Evolutionary conservation across 2,113 vertebrate genomes (phyloP).

Genomic region (Phrynosoma blainvillii): DNA sequence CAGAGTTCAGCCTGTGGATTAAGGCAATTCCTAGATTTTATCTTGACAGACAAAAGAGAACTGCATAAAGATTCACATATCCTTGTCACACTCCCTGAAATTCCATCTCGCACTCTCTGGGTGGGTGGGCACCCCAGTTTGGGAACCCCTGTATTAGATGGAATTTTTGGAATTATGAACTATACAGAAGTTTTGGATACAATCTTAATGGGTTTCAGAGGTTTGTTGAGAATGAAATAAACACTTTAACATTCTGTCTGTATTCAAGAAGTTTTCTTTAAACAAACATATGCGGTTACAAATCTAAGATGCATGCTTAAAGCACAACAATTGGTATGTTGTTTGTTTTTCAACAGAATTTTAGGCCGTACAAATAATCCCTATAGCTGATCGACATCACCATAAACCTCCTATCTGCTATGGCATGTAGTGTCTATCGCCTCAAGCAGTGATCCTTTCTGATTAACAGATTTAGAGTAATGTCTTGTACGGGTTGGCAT

Average conservation of each 20-base stretch:
- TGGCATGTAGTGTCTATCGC: slow-evolving; percentile 39
- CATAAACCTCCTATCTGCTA: neutral
- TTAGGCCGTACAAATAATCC: slow-evolving; percentile 23
- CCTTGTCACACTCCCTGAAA: too few relatives aligned
- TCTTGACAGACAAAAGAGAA: too few relatives aligned
- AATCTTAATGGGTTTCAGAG: neutral
- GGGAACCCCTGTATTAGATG: too few relatives aligned
- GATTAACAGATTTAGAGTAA: slow-evolving; percentile 54
- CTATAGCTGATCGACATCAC: slow-evolving; percentile 40
- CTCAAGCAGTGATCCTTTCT: neutral
- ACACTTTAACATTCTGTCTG: neutral
- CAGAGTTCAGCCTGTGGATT: too few relatives aligned
- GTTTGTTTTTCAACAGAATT: neutral
- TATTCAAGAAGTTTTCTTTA: neutral
- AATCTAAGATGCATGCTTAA: slow-evolving; percentile 27
- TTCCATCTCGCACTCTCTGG: too few relatives aligned
- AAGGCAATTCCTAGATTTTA: too few relatives aligned
- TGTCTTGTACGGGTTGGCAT: slow-evolving; percentile 54
- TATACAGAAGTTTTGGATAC: neutral
- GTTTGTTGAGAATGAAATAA: slow-evolving; percentile 1
- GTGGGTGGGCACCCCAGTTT: too few relatives aligned
- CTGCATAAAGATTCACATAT: too few relatives aligned
- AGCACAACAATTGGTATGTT: neutral
- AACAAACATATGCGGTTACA: neutral
- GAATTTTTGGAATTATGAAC: neutral